phyloP scores from a whole-genome alignment of 2,113 vertebrate genomes.

The Heterotis niloticus region DNA sequence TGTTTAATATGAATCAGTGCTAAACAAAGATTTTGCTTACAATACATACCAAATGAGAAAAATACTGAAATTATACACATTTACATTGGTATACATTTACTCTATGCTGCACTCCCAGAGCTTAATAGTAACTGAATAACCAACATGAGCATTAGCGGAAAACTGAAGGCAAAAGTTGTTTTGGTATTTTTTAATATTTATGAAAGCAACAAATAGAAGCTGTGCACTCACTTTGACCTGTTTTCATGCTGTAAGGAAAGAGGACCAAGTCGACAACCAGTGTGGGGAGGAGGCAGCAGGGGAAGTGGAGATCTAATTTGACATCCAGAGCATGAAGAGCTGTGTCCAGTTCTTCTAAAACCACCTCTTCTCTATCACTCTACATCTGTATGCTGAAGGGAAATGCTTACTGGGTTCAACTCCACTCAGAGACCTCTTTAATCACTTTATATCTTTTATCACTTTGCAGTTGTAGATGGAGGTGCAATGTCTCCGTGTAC shows the following conservation, averaged over 20 bases:
- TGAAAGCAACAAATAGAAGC: neutral
- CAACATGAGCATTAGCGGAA: neutral
- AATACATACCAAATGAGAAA: neutral
- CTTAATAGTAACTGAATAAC: neutral
- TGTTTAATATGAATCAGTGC: no score
- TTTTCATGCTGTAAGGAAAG: neutral
- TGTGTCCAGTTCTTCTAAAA: no score
- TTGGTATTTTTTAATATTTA: neutral
- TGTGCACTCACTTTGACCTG: neutral
- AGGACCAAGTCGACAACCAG: neutral
- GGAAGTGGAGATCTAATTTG: no score
- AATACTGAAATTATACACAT: neutral
- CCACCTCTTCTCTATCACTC: no score
- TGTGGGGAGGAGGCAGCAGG: no score
- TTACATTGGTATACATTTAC: neutral
- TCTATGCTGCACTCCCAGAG: neutral
- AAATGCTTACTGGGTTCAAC: no score
- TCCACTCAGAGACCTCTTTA: no score
- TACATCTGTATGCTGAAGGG: no score
- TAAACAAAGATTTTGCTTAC: slow-evolving; percentile 14
- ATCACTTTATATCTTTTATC: no score
- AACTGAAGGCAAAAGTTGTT: neutral
- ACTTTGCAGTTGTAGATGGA: no score
- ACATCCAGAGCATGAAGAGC: no score
- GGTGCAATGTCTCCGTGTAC: no score